These are phyloP conservation scores for Phrynocephalus versicolor DNA, from an alignment of 2,113 vertebrate species.

Conservation along the genomic window DNA sequence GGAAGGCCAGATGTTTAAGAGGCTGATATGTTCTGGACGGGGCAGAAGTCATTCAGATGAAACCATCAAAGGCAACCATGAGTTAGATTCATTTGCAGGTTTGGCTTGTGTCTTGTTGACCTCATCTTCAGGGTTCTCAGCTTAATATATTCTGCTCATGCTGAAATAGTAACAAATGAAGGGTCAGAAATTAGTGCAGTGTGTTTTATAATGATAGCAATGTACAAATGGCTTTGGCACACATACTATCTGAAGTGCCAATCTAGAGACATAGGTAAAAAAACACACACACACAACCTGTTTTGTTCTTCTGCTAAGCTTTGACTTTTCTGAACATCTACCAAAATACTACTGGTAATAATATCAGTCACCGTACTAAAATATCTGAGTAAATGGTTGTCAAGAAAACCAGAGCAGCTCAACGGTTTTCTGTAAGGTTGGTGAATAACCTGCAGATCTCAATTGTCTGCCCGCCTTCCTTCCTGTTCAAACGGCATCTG, in stretches of 20 bases:
- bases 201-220: conserved; percentile 11
- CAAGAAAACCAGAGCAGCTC: background rate
- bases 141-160: background rate
- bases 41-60: background rate
- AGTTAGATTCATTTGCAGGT: background rate
- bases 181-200: conserved; percentile 21
- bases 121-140: conserved; percentile 4
- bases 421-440: background rate
- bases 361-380: background rate
- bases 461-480: background rate
- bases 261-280: conserved; percentile 6
- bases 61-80: background rate
- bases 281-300: too few species aligned
- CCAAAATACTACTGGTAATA: background rate
- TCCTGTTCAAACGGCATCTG: background rate
- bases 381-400: background rate
- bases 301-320: conserved; percentile 22
- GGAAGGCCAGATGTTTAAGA: background rate
- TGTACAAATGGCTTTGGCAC: conserved; percentile 1
- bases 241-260: background rate
- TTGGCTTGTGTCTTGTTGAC: background rate
- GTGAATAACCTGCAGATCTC: background rate
- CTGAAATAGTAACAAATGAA: conserved; percentile 10
- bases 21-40: background rate
- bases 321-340: conserved; percentile 5